Evolutionary conservation across 2,113 vertebrate genomes (phyloP).

Genomic region (Albula goreensis): DNA sequence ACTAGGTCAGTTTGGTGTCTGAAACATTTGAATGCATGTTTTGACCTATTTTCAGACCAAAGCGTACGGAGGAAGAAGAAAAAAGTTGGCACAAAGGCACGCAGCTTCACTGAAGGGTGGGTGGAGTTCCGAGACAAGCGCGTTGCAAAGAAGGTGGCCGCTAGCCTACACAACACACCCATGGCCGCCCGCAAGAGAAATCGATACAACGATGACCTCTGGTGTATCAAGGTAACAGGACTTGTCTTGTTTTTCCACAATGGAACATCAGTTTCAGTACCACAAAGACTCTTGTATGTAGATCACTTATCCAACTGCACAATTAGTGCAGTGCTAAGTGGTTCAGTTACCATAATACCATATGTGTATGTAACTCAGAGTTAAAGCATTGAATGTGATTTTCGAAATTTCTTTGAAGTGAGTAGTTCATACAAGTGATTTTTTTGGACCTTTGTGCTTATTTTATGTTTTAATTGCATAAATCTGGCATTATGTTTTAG

Average conservation of each 20-base stretch:
- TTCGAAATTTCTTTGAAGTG: too few relatives aligned
- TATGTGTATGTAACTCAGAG: too few relatives aligned
- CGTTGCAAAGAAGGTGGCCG: slow-evolving; percentile 77
- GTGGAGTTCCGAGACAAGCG: slow-evolving; percentile 87
- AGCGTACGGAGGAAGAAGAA: slow-evolving; percentile 70
- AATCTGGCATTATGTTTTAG: too few relatives aligned
- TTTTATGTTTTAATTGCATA: too few relatives aligned
- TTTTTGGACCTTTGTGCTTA: too few relatives aligned
- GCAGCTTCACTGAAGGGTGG: slow-evolving; percentile 84
- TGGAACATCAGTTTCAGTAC: not conserved
- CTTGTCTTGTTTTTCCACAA: not conserved
- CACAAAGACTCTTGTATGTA: not conserved
- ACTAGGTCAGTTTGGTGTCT: not conserved
- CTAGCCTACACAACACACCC: slow-evolving; percentile 79
- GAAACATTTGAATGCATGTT: not conserved
- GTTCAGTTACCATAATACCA: too few relatives aligned
- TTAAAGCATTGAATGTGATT: too few relatives aligned
- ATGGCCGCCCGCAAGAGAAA: slow-evolving; percentile 78
- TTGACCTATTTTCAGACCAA: slow-evolving; percentile 40
- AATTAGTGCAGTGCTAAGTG: too few relatives aligned
- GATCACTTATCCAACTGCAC: not conserved
- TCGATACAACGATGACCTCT: slow-evolving; percentile 77
- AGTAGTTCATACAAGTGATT: too few relatives aligned
- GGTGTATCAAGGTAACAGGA: slow-evolving; percentile 80
- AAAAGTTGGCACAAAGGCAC: slow-evolving; percentile 64